These are phyloP conservation scores for Deilephila elpenor DNA, from an alignment of 2,888 invertebrate genomes.

Conservation along the genomic window DNA sequence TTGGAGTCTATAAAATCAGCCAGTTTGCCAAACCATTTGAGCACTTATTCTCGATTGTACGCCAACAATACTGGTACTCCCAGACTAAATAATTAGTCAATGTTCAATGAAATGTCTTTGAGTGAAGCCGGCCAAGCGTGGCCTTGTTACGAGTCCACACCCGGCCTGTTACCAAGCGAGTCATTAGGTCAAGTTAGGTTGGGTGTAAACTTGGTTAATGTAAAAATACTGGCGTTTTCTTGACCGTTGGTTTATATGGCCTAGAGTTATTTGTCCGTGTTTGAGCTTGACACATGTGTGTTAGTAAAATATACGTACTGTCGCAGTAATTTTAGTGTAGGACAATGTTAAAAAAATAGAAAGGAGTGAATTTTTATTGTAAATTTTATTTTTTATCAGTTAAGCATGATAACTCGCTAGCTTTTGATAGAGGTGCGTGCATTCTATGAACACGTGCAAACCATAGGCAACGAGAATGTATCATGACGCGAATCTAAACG, in stretches of 20 bases:
- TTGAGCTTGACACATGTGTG: too few species aligned
- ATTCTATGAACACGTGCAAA: too few species aligned
- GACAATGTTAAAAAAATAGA: too few species aligned
- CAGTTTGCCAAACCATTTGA: neutral
- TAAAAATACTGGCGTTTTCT: slow-evolving; percentile 9
- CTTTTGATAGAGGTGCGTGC: too few species aligned
- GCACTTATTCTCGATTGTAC: neutral
- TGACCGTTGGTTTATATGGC: too few species aligned
- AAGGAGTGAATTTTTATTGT: too few species aligned
- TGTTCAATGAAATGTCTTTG: slow-evolving; percentile 20
- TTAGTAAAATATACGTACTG: neutral
- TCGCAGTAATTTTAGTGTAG: too few species aligned
- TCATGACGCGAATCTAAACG: too few species aligned
- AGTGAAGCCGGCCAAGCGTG: neutral
- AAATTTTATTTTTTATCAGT: too few species aligned
- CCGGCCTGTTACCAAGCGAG: slow-evolving; percentile 17
- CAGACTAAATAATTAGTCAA: slow-evolving; percentile 24
- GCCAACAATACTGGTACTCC: slow-evolving; percentile 9
- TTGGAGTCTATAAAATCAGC: neutral
- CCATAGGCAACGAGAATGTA: too few species aligned
- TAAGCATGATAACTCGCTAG: too few species aligned
- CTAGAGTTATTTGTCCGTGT: neutral
- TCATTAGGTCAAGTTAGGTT: slow-evolving; percentile 23
- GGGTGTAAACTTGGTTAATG: neutral
- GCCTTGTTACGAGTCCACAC: slow-evolving; percentile 9